A percentile compares a stretch with the other conserved stretches of the same genome.
phyloP scores from a whole-genome alignment of 1,140 invertebrate genomes.

The Drosophila funebris region DNA sequence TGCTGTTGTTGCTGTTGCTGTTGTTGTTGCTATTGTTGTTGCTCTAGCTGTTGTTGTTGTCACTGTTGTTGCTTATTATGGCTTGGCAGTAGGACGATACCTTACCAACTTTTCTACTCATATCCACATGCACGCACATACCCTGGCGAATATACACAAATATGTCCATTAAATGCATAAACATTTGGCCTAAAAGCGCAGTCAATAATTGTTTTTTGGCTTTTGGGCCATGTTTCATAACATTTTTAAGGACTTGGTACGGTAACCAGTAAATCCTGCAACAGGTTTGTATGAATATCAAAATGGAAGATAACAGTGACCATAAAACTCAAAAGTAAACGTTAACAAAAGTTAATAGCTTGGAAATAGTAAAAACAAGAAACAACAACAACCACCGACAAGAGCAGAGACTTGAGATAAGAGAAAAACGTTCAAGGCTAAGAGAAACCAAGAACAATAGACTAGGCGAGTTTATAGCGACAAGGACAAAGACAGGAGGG shows the following conservation, averaged over 20 bases:
- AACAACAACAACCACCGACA: neutral
- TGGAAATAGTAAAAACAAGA: neutral
- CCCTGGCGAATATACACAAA: neutral
- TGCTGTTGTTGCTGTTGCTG: conserved; percentile 37
- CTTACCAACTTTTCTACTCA: conserved; percentile 5
- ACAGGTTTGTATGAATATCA: conserved; percentile 43
- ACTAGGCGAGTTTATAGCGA: too few species aligned
- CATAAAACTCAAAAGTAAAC: too few species aligned
- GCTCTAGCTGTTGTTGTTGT: neutral
- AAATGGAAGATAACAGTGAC: neutral
- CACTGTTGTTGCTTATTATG: conserved; percentile 16
- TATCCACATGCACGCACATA: conserved; percentile 55
- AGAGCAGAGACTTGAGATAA: too few species aligned
- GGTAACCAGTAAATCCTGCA: conserved; percentile 22
- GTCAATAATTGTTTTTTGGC: conserved; percentile 27
- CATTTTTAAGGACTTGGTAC: conserved; percentile 26
- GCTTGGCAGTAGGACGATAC: conserved; percentile 33
- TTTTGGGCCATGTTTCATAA: conserved; percentile 31
- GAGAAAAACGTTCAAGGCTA: too few species aligned
- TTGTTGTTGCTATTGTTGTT: neutral
- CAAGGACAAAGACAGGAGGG: too few species aligned
- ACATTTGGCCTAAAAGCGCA: conserved; percentile 67
- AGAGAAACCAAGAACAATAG: too few species aligned
- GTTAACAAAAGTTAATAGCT: too few species aligned
- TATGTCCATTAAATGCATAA: conserved; percentile 35